Evolutionary conservation across 2,888 invertebrate species (phyloP).

Genomic region (Lottia scabra): DNA sequence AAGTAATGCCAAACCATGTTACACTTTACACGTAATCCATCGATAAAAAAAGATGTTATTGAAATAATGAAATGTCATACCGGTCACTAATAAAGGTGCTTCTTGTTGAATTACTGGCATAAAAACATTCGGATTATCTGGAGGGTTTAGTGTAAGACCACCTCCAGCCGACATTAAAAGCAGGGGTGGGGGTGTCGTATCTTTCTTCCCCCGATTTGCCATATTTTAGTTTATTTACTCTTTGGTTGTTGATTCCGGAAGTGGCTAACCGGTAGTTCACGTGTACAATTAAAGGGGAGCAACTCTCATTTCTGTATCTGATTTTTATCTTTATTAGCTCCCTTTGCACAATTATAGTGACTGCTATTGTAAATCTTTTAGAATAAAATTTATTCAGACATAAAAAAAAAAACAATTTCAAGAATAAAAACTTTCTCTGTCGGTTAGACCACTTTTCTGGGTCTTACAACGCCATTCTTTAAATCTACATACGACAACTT

Average conservation of each 20-base stretch:
- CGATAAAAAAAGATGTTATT: no score
- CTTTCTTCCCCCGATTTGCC: conserved; percentile 61
- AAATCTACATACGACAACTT: no score
- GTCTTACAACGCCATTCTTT: no score
- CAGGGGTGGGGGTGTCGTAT: conserved; percentile 62
- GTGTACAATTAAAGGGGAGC: background rate
- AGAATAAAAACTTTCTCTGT: no score
- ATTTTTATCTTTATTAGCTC: no score
- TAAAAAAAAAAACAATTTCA: no score
- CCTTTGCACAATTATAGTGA: no score
- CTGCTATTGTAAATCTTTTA: no score
- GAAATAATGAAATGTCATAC: conserved; percentile 30
- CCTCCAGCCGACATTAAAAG: conserved; percentile 64
- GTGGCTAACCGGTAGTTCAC: background rate
- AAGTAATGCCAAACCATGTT: no score
- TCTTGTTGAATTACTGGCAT: conserved; percentile 64
- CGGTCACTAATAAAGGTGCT: conserved; percentile 59
- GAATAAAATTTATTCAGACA: no score
- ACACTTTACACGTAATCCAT: no score
- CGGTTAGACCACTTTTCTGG: no score
- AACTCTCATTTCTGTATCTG: background rate
- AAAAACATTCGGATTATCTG: conserved; percentile 55
- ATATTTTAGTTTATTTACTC: conserved; percentile 31
- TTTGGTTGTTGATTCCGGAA: background rate
- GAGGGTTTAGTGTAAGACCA: conserved; percentile 60